A percentile compares a stretch with the other conserved stretches of the same genome.
Evolutionary conservation across 2,113 vertebrate genomes (phyloP).

Genomic region (Micromys minutus): DNA sequence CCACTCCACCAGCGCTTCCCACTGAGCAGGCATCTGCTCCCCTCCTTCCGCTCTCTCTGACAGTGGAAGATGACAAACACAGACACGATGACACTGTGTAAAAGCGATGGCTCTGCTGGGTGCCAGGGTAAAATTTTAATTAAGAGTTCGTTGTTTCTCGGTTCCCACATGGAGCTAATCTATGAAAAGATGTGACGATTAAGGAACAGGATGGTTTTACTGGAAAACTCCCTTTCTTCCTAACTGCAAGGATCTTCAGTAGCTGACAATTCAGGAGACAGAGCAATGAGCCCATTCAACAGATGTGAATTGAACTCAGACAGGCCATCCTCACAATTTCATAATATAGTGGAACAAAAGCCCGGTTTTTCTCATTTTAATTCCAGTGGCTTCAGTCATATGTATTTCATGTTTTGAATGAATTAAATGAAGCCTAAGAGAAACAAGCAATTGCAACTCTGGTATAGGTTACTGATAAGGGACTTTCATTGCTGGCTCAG

Average conservation of each 20-base stretch:
- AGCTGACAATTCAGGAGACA: background rate
- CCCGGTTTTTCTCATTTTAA: background rate
- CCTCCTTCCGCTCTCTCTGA: slow-evolving; percentile 45
- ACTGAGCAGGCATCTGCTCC: slow-evolving; percentile 61
- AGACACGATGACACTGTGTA: slow-evolving; percentile 16
- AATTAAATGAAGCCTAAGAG: background rate
- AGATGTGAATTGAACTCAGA: background rate
- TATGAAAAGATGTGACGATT: slow-evolving; percentile 24
- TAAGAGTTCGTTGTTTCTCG: slow-evolving; percentile 66
- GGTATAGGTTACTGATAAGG: background rate
- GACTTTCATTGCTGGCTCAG: background rate
- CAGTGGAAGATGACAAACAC: slow-evolving; percentile 56
- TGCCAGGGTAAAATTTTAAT: slow-evolving; percentile 65
- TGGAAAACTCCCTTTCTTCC: background rate
- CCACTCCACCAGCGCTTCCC: slow-evolving; percentile 26
- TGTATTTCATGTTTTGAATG: background rate
- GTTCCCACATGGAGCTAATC: background rate
- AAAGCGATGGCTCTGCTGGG: background rate
- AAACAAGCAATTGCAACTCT: background rate
- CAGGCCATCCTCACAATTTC: background rate
- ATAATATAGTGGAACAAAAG: background rate
- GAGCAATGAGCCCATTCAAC: background rate
- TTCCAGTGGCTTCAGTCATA: background rate
- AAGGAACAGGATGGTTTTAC: background rate
- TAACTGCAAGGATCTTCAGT: background rate